Conservation (phyloP, 2,113 vertebrate genomes). For the Scortum barcoo region DNA sequence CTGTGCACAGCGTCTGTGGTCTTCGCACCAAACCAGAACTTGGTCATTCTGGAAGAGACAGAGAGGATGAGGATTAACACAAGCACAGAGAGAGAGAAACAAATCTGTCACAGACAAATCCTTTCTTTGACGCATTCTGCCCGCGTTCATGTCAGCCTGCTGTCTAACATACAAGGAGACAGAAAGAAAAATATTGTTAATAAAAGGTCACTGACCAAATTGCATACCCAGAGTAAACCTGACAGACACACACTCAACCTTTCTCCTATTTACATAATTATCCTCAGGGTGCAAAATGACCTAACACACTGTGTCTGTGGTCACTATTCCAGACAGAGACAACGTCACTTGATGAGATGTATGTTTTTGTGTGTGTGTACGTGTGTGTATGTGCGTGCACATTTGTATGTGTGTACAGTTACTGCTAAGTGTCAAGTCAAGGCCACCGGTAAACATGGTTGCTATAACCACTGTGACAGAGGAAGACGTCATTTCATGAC, state of each 20-base stretch:
- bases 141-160: neutral
- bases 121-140: slow-evolving; percentile 24
- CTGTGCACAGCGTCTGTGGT: slow-evolving; percentile 80
- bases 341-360: slow-evolving; percentile 47
- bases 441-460: slow-evolving; percentile 55
- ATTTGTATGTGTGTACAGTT: slow-evolving; percentile 13
- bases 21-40: slow-evolving; percentile 82
- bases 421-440: slow-evolving; percentile 68
- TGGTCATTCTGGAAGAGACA: slow-evolving; percentile 73
- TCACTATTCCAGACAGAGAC: slow-evolving; percentile 46
- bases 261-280: slow-evolving; percentile 63
- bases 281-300: slow-evolving; percentile 55
- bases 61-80: slow-evolving; percentile 57
- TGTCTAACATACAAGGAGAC: neutral
- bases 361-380: slow-evolving; percentile 46
- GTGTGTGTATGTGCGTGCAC: slow-evolving; percentile 30
- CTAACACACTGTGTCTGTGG: slow-evolving; percentile 53
- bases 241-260: slow-evolving; percentile 48
- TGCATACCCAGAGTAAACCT: slow-evolving; percentile 31
- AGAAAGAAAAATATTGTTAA: slow-evolving; percentile 66
- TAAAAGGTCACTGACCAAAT: slow-evolving; percentile 53
- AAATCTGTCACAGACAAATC: slow-evolving; percentile 26
- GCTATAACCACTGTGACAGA: slow-evolving; percentile 50
- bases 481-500: slow-evolving; percentile 44
- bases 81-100: slow-evolving; percentile 41